These are phyloP conservation scores for Cynopterus sphinx DNA, from an alignment of 2,797 vertebrate genomes.

Conservation along the genomic window DNA sequence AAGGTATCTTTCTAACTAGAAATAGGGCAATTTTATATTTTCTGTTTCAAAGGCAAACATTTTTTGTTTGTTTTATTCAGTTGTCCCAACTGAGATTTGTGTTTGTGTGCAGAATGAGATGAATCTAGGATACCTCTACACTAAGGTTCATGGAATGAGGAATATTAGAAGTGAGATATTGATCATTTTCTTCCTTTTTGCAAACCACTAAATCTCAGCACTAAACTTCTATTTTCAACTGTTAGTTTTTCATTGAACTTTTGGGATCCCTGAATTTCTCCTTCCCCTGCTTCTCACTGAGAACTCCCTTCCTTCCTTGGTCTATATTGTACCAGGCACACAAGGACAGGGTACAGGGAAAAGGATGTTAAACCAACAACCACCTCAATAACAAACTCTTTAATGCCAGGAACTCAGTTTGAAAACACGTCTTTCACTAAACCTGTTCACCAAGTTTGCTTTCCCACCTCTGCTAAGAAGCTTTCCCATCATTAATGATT, in stretches of 20 bases:
- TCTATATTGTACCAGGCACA: not conserved
- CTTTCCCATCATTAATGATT: not conserved
- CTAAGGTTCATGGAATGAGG: not conserved
- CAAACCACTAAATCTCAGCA: not conserved
- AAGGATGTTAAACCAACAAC: not conserved
- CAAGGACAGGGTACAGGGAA: not conserved
- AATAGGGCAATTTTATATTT: not conserved
- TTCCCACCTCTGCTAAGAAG: not conserved
- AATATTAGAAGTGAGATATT: not conserved
- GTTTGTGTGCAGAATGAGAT: not conserved
- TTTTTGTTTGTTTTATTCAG: not conserved
- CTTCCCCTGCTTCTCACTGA: not conserved
- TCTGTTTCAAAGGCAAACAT: not conserved
- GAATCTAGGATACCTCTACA: not conserved
- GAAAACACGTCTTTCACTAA: not conserved
- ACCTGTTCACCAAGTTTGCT: not conserved
- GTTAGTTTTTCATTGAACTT: not conserved
- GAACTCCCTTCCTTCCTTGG: not conserved
- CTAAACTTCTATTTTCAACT: not conserved
- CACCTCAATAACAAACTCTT: not conserved
- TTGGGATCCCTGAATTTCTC: not conserved
- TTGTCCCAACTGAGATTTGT: not conserved
- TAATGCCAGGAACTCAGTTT: not conserved
- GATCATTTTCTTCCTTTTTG: not conserved
- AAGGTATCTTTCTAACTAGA: not conserved